Percentiles rank a stretch among this genome's conserved stretches.
Evolutionary conservation across 2,113 vertebrate genomes (phyloP).

Genomic region (Dasyprocta punctata): DNA sequence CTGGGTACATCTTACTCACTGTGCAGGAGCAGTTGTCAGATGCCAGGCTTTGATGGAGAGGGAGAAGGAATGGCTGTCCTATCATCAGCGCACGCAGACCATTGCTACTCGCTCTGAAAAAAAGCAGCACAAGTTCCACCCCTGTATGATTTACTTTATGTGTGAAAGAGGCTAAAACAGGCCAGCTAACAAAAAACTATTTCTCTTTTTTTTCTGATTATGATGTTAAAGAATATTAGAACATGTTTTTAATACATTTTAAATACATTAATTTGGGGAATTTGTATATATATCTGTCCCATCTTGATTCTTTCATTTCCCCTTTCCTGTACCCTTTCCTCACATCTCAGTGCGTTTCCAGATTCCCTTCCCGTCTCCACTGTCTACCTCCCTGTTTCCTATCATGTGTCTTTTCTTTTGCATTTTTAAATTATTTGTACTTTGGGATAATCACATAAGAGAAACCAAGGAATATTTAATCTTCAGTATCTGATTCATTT

Average conservation of each 20-base stretch:
- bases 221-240: background rate
- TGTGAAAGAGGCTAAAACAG: background rate
- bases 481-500: background rate
- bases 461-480: background rate
- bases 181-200: background rate
- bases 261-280: background rate
- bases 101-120: background rate
- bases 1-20: background rate
- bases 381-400: background rate
- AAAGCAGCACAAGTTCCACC: too few relatives aligned
- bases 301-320: background rate
- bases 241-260: background rate
- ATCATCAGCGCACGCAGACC: background rate
- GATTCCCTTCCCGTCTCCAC: background rate
- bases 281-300: background rate
- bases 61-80: accelerated
- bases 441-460: background rate
- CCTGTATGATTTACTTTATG: background rate
- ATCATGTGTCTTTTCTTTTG: background rate
- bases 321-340: background rate
- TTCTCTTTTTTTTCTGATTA: background rate
- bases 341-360: background rate
- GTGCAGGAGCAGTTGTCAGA: accelerated
- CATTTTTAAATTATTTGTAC: background rate
- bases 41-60: background rate